Percentiles rank a stretch among this genome's conserved stretches.
phyloP scores from a whole-genome alignment of 2,888 invertebrate species.

The Pediacus dermestoides region DNA sequence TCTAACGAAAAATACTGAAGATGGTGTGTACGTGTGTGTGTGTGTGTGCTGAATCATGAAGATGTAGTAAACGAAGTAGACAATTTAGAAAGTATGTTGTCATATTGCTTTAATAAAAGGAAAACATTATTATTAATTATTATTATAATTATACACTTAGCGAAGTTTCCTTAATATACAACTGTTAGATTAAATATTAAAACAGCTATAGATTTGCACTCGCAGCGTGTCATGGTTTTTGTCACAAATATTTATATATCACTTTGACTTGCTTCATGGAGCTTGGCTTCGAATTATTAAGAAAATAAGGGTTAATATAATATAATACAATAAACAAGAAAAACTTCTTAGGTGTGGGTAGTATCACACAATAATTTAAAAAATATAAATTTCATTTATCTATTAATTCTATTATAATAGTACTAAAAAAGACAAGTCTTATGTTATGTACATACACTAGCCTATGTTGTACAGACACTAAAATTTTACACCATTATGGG shows the following conservation, averaged over 20 bases:
- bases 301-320: conserved; percentile 15
- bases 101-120: too few species aligned
- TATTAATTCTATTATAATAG: conserved; percentile 9
- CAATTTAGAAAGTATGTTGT: too few species aligned
- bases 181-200: conserved; percentile 10
- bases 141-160: neutral
- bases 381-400: conserved; percentile 26
- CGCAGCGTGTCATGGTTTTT: conserved; percentile 19
- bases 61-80: too few species aligned
- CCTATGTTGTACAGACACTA: neutral
- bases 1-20: too few species aligned
- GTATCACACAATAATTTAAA: conserved; percentile 31
- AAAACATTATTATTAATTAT: conserved; percentile 3
- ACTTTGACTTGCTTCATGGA: too few species aligned
- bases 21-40: too few species aligned
- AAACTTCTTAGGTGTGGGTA: conserved; percentile 26
- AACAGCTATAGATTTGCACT: conserved; percentile 14
- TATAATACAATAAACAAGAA: conserved; percentile 16
- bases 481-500: conserved; percentile 49
- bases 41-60: too few species aligned
- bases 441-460: neutral
- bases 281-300: conserved; percentile 21
- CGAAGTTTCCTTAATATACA: neutral
- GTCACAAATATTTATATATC: conserved; percentile 17
- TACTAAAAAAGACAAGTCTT: conserved; percentile 14